These are phyloP conservation scores for Acleris cristana DNA, from an alignment of 2,888 invertebrate genomes.

Conservation along the genomic window DNA sequence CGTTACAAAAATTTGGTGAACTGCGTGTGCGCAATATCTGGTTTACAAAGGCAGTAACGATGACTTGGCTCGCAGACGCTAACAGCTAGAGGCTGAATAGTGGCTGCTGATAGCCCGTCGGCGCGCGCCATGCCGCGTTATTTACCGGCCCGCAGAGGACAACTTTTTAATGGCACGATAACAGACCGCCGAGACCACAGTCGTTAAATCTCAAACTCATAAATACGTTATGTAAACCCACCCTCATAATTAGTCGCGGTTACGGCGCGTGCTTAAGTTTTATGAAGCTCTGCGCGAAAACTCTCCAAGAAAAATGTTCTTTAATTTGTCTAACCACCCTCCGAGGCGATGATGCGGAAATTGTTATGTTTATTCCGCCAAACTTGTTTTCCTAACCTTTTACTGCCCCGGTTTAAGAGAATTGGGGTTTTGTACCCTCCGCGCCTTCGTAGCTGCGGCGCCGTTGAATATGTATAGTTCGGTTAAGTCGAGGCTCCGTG, in stretches of 20 bases:
- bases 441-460: conserved; percentile 52
- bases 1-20: neutral
- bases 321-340: conserved; percentile 76
- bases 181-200: conserved; percentile 79
- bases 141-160: conserved; percentile 78
- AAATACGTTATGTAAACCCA: conserved; percentile 83
- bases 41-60: neutral
- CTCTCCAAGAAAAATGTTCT: conserved; percentile 74
- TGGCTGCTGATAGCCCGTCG: conserved; percentile 8
- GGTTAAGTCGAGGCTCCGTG: conserved; percentile 60
- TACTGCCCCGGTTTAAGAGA: conserved; percentile 70
- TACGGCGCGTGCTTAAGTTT: conserved; percentile 81
- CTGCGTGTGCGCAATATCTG: neutral
- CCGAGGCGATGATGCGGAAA: conserved; percentile 74
- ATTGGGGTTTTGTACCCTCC: conserved; percentile 66
- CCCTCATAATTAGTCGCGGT: conserved; percentile 83
- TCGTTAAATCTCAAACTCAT: conserved; percentile 81
- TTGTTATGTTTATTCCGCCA: conserved; percentile 75
- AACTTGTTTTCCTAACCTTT: conserved; percentile 66
- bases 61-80: neutral
- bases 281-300: conserved; percentile 71
- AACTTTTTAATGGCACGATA: conserved; percentile 83
- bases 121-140: conserved; percentile 66
- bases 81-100: conserved; percentile 1
- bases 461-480: conserved; percentile 69